Evolutionary conservation across 2,797 vertebrate genomes (phyloP).

Genomic region (Phylloscopus collybita): DNA sequence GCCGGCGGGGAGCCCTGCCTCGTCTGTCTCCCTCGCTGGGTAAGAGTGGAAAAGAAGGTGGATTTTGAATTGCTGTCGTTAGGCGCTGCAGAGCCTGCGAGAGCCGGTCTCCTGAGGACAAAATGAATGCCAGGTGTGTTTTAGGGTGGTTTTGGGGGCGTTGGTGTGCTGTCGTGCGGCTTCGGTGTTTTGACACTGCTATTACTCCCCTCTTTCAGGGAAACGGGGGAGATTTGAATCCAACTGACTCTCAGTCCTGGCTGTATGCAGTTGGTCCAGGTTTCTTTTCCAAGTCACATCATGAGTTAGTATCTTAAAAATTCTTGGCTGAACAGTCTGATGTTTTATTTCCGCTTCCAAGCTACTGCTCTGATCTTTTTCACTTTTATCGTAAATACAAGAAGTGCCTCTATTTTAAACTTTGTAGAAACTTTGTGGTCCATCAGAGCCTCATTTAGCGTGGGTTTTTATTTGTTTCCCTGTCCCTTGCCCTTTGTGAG

Average conservation of each 20-base stretch:
- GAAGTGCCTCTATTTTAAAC: neutral
- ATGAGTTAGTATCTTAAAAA: slow-evolving; percentile 24
- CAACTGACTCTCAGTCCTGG: neutral
- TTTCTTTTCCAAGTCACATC: neutral
- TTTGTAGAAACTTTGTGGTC: slow-evolving; percentile 1
- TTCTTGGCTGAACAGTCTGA: neutral
- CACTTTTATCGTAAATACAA: neutral
- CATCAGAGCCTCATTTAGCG: neutral
- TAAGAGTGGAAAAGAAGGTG: neutral
- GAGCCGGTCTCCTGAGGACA: neutral
- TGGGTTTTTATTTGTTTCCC: neutral
- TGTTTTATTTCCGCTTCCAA: neutral
- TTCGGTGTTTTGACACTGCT: neutral
- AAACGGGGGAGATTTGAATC: neutral
- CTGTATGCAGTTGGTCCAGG: neutral
- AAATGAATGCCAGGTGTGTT: neutral
- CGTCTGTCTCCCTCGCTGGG: neutral
- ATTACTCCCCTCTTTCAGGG: neutral
- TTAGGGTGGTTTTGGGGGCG: neutral
- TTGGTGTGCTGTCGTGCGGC: neutral
- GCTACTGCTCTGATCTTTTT: neutral
- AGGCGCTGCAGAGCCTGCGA: neutral
- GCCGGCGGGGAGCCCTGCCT: neutral
- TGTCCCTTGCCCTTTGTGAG: neutral
- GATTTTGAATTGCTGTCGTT: neutral